Conservation (phyloP, 2,113 vertebrate species). For the Sinocyclocheilus anophthalmus region DNA sequence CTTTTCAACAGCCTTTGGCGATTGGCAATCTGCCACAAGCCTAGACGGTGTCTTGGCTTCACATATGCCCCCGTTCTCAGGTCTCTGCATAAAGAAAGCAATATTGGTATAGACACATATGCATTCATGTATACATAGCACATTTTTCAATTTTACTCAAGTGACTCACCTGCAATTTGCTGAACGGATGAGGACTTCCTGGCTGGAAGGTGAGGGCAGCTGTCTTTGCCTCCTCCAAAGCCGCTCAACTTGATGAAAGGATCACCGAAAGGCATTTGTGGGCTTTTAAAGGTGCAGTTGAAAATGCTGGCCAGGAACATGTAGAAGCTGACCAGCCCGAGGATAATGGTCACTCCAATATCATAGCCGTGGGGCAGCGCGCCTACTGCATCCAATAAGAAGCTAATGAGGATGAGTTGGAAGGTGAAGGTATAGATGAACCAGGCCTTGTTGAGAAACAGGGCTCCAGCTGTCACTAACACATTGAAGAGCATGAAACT, state of each 20-base stretch:
- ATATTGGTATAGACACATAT: not conserved
- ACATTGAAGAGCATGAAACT: constrained; percentile 84
- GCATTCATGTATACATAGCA: not conserved
- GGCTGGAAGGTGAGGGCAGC: constrained; percentile 81
- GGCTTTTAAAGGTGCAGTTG: constrained; percentile 77
- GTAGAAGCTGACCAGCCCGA: constrained; percentile 88
- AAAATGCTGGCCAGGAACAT: constrained; percentile 83
- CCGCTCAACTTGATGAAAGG: constrained; percentile 79
- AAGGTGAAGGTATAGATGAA: constrained; percentile 81
- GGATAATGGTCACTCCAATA: constrained; percentile 79
- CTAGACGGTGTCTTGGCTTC: constrained; percentile 89
- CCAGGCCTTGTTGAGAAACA: constrained; percentile 82
- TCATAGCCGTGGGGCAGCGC: constrained; percentile 81
- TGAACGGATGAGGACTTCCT: constrained; percentile 82
- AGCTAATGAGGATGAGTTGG: constrained; percentile 82
- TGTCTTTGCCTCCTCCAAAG: constrained; percentile 64
- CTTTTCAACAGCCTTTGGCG: constrained; percentile 84
- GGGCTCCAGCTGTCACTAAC: constrained; percentile 76
- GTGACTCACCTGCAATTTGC: constrained; percentile 83
- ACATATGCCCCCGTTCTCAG: constrained; percentile 85
- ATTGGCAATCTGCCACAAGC: constrained; percentile 86
- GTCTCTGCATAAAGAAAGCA: constrained; percentile 71
- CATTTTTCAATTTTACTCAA: not conserved
- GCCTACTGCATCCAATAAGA: constrained; percentile 81
- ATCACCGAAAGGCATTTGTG: constrained; percentile 78